phyloP scores from a whole-genome alignment of 92 coral and sea anemone species.

The Parazoanthus swiftii region DNA sequence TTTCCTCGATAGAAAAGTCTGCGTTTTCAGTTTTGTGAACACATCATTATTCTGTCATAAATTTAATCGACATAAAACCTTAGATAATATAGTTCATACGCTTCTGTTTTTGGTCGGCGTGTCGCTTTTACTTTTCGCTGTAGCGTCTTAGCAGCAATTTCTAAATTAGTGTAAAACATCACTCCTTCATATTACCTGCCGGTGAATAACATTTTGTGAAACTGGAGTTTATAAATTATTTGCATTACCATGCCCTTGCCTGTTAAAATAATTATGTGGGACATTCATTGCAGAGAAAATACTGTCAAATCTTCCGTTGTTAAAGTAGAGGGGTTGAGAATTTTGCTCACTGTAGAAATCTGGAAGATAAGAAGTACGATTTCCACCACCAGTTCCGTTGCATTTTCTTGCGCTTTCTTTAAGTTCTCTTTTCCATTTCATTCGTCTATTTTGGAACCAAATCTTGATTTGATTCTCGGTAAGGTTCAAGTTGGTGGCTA shows the following conservation, averaged over 20 bases:
- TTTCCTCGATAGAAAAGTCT: too few species aligned
- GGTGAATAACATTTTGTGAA: not conserved
- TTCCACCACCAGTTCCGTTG: slow-evolving; percentile 6
- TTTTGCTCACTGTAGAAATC: slow-evolving; percentile 28
- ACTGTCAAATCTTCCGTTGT: slow-evolving; percentile 32
- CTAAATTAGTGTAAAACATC: not conserved
- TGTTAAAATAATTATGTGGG: slow-evolving; percentile 25
- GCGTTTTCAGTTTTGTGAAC: not conserved
- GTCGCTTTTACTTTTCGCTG: not conserved
- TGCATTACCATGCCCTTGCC: slow-evolving; percentile 17
- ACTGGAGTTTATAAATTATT: not conserved
- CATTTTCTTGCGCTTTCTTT: slow-evolving; percentile 62
- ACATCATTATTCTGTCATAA: not conserved
- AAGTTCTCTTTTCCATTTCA: slow-evolving; percentile 99
- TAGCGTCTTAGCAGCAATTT: too few species aligned
- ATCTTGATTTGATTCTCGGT: slow-evolving; percentile 97
- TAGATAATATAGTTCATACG: not conserved
- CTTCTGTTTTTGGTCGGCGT: not conserved
- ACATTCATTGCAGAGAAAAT: slow-evolving; percentile 32
- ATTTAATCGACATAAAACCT: not conserved
- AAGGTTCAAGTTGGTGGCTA: slow-evolving; percentile 86
- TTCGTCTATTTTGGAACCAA: slow-evolving; percentile 98
- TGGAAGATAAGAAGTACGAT: slow-evolving; percentile 8
- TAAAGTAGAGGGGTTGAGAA: slow-evolving; percentile 16
- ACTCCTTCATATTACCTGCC: not conserved